phyloP scores from a whole-genome alignment of 1,140 invertebrate species.

The Anoplophora glabripennis region DNA sequence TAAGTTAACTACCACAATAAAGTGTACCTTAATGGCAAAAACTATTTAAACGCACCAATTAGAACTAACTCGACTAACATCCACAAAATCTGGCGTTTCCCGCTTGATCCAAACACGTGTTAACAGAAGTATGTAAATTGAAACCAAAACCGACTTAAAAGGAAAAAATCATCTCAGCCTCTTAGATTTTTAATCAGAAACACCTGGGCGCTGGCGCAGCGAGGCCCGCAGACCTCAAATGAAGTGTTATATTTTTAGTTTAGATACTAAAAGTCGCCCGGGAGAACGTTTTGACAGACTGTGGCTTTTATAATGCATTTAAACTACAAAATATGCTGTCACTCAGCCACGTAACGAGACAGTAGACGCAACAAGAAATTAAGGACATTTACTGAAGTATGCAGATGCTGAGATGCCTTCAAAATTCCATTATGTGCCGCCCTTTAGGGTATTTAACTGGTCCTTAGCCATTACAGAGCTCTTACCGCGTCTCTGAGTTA shows the following conservation, averaged over 20 bases:
- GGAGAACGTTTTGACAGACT: conserved; percentile 19
- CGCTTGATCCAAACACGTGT: neutral
- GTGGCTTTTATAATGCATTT: conserved; percentile 14
- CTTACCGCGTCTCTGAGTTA: no score
- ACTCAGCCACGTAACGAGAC: conserved; percentile 18
- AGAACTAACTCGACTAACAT: no score
- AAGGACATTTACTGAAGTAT: neutral
- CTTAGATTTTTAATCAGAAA: conserved; percentile 32
- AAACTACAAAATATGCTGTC: conserved; percentile 22
- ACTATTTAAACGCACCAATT: no score
- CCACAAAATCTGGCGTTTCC: neutral
- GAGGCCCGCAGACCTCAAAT: conserved; percentile 9
- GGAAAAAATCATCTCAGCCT: conserved; percentile 19
- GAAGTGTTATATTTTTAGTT: conserved; percentile 18
- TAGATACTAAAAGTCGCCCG: conserved; percentile 15
- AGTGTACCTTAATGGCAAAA: no score
- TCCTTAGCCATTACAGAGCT: no score
- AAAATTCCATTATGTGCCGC: no score
- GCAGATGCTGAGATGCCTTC: no score
- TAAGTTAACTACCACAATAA: no score
- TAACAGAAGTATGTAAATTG: conserved; percentile 14
- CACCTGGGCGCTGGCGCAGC: conserved; percentile 20
- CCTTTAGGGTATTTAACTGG: no score
- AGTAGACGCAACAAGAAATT: neutral
- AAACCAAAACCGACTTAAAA: conserved; percentile 20